A percentile compares a stretch with the other conserved stretches of the same genome.
These are phyloP conservation scores for Brienomyrus longianalis DNA, from an alignment of 2,113 vertebrate genomes.

Conservation along the genomic window DNA sequence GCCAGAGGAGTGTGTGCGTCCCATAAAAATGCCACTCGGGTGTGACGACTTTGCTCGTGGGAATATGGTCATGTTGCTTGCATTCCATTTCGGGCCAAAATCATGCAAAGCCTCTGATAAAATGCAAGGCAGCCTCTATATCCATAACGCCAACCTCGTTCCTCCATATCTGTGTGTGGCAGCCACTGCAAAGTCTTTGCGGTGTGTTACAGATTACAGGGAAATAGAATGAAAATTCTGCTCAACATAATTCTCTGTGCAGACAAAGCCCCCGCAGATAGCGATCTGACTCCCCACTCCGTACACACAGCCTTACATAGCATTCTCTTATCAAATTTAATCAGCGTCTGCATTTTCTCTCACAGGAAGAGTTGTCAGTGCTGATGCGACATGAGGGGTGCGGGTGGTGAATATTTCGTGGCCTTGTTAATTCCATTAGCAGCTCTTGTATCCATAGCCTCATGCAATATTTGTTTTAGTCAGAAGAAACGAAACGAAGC, in stretches of 20 bases:
- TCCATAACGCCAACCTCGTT: neutral
- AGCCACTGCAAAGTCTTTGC: constrained; percentile 29
- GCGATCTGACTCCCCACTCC: constrained; percentile 46
- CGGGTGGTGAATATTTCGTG: constrained; percentile 42
- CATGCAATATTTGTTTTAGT: constrained; percentile 55
- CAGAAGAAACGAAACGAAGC: constrained; percentile 33
- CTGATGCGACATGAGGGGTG: constrained; percentile 38
- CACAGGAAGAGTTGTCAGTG: constrained; percentile 35
- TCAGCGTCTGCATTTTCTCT: constrained; percentile 46
- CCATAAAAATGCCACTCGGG: constrained; percentile 17
- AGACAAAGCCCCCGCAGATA: constrained; percentile 51
- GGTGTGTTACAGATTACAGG: constrained; percentile 50
- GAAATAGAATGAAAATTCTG: constrained; percentile 47
- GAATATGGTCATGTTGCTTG: neutral
- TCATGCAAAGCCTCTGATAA: constrained; percentile 16
- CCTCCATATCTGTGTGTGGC: constrained; percentile 31
- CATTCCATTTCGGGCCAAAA: neutral
- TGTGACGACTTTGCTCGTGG: constrained; percentile 14
- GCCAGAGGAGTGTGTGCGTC: neutral
- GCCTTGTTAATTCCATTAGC: constrained; percentile 55
- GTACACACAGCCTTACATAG: constrained; percentile 50
- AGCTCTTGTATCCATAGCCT: constrained; percentile 36
- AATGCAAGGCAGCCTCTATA: constrained; percentile 24
- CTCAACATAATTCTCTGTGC: constrained; percentile 53
- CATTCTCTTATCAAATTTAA: constrained; percentile 57